Conservation (phyloP, 1,140 invertebrate genomes). For the Bombus breviceps region DNA sequence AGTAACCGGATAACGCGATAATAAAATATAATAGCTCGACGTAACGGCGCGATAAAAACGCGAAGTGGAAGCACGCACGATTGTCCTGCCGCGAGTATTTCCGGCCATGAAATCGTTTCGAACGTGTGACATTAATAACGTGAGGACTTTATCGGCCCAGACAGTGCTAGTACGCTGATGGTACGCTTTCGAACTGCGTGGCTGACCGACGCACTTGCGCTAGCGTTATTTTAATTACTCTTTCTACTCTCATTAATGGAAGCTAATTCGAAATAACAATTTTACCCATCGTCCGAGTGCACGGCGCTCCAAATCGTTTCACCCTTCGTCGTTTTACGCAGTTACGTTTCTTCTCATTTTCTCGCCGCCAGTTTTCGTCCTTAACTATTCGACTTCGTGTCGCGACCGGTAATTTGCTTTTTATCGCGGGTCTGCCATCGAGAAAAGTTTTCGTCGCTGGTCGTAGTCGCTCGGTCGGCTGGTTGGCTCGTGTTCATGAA, state of each 20-base stretch:
- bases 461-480: conserved; percentile 31
- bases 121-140: conserved; percentile 1
- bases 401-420: conserved; percentile 75
- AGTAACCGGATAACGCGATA: conserved; percentile 1
- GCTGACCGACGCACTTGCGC: too few relatives aligned
- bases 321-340: conserved; percentile 32
- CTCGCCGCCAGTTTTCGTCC: conserved; percentile 51
- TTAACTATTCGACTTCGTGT: conserved; percentile 51
- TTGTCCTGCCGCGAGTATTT: not conserved
- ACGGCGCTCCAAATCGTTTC: not conserved
- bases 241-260: conserved; percentile 48
- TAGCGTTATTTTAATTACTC: conserved; percentile 42
- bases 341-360: conserved; percentile 64
- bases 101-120: not conserved
- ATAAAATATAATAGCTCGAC: not conserved
- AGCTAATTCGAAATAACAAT: conserved; percentile 68
- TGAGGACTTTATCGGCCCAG: conserved; percentile 20
- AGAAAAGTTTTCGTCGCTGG: conserved; percentile 72
- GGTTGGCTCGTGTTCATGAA: conserved; percentile 73
- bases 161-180: not conserved
- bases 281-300: conserved; percentile 34
- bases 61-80: not conserved
- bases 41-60: not conserved
- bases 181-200: too few relatives aligned
- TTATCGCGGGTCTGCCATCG: conserved; percentile 74